Evolutionary conservation across 2,888 invertebrate genomes (phyloP).

Genomic region (Rugalucina vietnamica): DNA sequence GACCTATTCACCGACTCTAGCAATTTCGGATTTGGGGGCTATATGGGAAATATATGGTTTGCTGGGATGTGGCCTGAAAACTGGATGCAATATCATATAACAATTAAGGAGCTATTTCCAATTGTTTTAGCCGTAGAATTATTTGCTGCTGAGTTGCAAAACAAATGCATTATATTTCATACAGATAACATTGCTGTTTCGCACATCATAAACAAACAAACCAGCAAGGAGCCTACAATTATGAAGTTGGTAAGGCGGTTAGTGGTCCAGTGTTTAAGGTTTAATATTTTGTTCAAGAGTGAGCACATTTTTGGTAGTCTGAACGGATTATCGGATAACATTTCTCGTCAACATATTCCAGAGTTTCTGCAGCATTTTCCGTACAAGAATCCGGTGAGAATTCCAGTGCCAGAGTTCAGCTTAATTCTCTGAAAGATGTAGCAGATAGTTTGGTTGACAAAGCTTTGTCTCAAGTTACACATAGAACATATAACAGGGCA

Average conservation of each 20-base stretch:
- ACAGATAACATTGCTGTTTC: conserved; percentile 16
- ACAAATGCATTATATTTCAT: conserved; percentile 13
- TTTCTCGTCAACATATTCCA: background rate
- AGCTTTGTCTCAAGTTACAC: too few relatives aligned
- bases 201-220: conserved; percentile 25
- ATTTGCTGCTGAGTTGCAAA: background rate
- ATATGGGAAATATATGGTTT: conserved; percentile 10
- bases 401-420: too few relatives aligned
- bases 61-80: conserved; percentile 8
- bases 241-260: conserved; percentile 27
- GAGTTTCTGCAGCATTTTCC: background rate
- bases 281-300: conserved; percentile 37
- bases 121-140: conserved; percentile 28
- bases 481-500: background rate
- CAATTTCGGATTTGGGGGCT: conserved; percentile 15
- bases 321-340: conserved; percentile 20
- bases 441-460: too few relatives aligned
- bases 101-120: conserved; percentile 30
- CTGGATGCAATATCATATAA: conserved; percentile 8
- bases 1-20: conserved; percentile 20
- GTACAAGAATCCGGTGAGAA: background rate
- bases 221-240: background rate
- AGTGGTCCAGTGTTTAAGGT: background rate
- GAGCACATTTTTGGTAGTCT: conserved; percentile 21
- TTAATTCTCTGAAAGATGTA: too few relatives aligned